Evolutionary conservation across 2,113 vertebrate genomes (phyloP).

Genomic region (Gopherus flavomarginatus): DNA sequence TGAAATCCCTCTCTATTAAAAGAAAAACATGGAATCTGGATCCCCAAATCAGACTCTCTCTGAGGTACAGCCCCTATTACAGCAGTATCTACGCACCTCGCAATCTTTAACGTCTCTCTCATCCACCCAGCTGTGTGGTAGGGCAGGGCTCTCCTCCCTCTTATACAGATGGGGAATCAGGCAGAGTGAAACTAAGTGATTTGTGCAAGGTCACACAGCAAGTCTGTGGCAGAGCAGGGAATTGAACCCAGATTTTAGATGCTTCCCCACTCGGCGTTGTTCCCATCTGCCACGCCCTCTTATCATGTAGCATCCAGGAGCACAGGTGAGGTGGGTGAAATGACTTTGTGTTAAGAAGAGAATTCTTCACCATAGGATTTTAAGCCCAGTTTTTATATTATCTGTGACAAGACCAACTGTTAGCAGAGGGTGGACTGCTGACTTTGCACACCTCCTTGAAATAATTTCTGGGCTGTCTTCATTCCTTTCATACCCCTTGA

Average conservation of each 20-base stretch:
- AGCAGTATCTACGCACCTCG: background rate
- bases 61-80: background rate
- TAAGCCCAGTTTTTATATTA: background rate
- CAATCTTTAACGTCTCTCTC: background rate
- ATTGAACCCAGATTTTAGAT: background rate
- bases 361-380: background rate
- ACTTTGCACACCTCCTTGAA: background rate
- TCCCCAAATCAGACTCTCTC: background rate
- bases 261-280: background rate
- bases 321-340: background rate
- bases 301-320: rapidly evolving
- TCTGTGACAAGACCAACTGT: rapidly evolving
- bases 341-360: background rate
- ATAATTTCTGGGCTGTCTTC: background rate
- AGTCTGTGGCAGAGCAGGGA: background rate
- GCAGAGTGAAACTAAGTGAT: background rate
- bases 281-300: background rate
- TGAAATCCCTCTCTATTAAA: background rate
- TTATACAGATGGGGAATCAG: background rate
- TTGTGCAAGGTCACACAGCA: background rate
- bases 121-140: background rate
- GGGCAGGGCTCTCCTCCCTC: too few relatives aligned
- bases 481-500: background rate
- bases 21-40: background rate
- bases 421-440: background rate